Evolutionary conservation across 2,113 vertebrate genomes (phyloP).

Genomic region (Eublepharis macularius): DNA sequence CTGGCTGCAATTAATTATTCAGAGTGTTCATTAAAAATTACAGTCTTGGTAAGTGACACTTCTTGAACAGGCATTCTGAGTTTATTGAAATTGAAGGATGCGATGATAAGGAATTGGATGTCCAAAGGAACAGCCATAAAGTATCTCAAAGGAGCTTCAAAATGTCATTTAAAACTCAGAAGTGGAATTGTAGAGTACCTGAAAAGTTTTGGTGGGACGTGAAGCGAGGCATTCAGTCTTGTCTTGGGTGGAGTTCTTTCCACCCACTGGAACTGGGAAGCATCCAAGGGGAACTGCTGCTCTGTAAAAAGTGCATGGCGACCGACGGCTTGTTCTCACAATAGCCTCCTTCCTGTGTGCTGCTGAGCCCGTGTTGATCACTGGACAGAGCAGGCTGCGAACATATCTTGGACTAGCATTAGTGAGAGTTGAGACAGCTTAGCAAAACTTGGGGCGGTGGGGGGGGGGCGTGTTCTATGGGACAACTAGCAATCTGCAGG

Average conservation of each 20-base stretch:
- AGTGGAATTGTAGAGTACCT: background rate
- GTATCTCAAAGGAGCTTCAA: background rate
- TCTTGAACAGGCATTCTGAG: slow-evolving; percentile 51
- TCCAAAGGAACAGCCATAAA: slow-evolving; percentile 24
- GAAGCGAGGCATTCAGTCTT: background rate
- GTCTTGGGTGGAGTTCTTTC: background rate
- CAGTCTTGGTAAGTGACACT: slow-evolving; percentile 58
- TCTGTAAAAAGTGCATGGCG: background rate
- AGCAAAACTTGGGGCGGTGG: too few species aligned
- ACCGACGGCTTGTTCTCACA: background rate
- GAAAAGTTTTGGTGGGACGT: background rate
- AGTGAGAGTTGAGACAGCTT: too few species aligned
- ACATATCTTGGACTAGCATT: too few species aligned
- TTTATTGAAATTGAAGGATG: slow-evolving; percentile 39
- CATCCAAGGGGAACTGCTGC: too few species aligned
- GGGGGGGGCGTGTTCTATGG: too few species aligned
- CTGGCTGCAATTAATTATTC: slow-evolving; percentile 60
- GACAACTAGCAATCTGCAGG: too few species aligned
- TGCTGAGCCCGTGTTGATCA: background rate
- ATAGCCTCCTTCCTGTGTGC: background rate
- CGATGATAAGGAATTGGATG: slow-evolving; percentile 40
- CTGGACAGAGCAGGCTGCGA: background rate
- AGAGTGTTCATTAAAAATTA: slow-evolving; percentile 61
- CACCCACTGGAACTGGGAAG: background rate
- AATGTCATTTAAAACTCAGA: background rate